phyloP scores from a whole-genome alignment of 2,888 invertebrate genomes.

The Meghimatium bilineatum region DNA sequence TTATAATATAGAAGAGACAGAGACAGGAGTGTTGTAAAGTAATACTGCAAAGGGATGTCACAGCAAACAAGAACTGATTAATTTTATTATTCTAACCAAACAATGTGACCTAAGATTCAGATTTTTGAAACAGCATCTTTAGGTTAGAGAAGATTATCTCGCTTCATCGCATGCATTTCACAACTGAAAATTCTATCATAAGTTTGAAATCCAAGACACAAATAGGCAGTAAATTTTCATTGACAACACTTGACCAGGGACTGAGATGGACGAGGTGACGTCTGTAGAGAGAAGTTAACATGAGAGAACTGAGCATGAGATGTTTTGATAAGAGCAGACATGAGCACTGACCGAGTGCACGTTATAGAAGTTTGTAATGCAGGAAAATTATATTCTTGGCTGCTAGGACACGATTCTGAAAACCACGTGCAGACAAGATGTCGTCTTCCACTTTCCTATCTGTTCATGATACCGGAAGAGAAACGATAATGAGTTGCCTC shows the following conservation, averaged over 20 bases:
- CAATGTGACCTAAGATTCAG: not conserved
- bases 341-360: not conserved
- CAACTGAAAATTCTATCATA: not conserved
- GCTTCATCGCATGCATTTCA: not conserved
- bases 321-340: constrained; percentile 3
- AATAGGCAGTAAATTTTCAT: not conserved
- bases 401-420: not conserved
- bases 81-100: not conserved
- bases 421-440: not conserved
- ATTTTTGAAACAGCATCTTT: too few relatives aligned
- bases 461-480: constrained; percentile 11
- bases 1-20: too few relatives aligned
- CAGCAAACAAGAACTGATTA: not conserved
- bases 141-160: not conserved
- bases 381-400: not conserved
- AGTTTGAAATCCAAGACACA: not conserved
- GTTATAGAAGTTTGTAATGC: not conserved
- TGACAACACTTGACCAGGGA: not conserved
- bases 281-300: not conserved
- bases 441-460: not conserved
- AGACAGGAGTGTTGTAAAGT: not conserved
- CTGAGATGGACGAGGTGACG: not conserved
- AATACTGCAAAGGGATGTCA: not conserved
- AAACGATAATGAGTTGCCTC: constrained; percentile 23
- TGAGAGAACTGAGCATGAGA: not conserved